These are phyloP conservation scores for Candoia aspera DNA, from an alignment of 2,113 vertebrate species.

Conservation along the genomic window DNA sequence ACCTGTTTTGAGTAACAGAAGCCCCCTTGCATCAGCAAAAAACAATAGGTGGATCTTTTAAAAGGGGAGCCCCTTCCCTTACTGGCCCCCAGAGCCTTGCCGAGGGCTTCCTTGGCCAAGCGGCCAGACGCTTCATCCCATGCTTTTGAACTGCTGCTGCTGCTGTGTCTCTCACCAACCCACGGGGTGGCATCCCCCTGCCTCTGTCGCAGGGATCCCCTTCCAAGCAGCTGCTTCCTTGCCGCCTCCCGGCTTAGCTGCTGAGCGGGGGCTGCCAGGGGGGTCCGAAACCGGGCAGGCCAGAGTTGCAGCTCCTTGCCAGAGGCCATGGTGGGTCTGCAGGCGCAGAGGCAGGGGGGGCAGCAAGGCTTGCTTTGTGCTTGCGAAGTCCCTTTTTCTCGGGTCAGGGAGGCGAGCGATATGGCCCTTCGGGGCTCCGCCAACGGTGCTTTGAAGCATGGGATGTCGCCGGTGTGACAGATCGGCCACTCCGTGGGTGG, in stretches of 20 bases:
- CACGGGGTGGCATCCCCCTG: too few species aligned
- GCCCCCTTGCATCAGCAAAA: background rate
- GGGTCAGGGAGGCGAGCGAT: background rate
- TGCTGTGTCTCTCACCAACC: too few species aligned
- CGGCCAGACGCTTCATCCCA: too few species aligned
- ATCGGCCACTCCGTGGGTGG: background rate
- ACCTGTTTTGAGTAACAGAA: background rate
- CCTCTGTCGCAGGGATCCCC: background rate
- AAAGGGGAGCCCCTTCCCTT: background rate
- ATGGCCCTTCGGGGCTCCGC: background rate
- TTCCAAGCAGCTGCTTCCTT: background rate
- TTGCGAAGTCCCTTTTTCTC: too few species aligned
- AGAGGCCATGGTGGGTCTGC: background rate
- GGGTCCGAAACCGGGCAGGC: too few species aligned
- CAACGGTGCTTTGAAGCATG: background rate
- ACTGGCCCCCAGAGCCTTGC: background rate
- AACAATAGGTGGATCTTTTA: background rate
- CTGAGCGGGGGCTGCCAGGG: too few species aligned
- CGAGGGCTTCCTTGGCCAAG: background rate
- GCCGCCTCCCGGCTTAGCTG: too few species aligned
- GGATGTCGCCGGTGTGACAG: background rate
- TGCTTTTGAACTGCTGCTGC: too few species aligned
- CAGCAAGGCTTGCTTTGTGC: background rate
- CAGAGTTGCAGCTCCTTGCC: background rate
- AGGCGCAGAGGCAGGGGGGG: rapidly evolving